These are phyloP conservation scores for Rhinatrema bivittatum DNA, from an alignment of 2,797 vertebrate species.

Conservation along the genomic window DNA sequence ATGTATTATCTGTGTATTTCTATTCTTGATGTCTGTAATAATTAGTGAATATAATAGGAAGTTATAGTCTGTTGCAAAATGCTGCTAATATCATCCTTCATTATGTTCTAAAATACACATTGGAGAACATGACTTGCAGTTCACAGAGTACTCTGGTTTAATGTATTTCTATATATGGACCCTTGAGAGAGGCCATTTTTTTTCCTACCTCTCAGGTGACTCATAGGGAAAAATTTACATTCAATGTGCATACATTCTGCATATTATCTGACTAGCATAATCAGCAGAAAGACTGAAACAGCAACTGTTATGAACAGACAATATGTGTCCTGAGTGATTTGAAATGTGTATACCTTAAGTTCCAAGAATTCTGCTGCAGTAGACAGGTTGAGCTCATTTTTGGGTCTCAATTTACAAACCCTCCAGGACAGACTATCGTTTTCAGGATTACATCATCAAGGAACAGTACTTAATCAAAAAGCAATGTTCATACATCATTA, in stretches of 20 bases:
- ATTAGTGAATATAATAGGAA: conserved; percentile 24
- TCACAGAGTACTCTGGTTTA: conserved; percentile 32
- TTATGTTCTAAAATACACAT: conserved; percentile 26
- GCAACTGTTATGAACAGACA: conserved; percentile 29
- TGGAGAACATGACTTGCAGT: conserved; percentile 16
- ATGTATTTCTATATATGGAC: conserved; percentile 47
- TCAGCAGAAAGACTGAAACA: conserved; percentile 41
- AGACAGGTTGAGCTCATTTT: background rate
- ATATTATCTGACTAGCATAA: conserved; percentile 38
- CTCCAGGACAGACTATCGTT: conserved; percentile 2
- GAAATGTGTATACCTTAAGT: background rate
- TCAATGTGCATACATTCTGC: conserved; percentile 41
- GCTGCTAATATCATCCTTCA: conserved; percentile 43
- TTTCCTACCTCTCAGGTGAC: conserved; percentile 48
- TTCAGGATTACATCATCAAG: conserved; percentile 11
- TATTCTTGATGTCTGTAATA: conserved; percentile 33
- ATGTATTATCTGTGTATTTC: conserved; percentile 31
- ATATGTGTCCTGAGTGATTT: conserved; percentile 17
- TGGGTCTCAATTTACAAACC: background rate
- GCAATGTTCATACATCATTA: conserved; percentile 3
- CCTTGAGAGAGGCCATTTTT: conserved; percentile 49
- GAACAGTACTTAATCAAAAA: background rate
- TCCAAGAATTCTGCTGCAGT: background rate
- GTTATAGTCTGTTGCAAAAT: conserved; percentile 34
- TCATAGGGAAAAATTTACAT: conserved; percentile 41